Percentiles rank a stretch among this genome's conserved stretches.
Conservation (phyloP, 2,888 invertebrate species). For the Pollenia labialis region DNA sequence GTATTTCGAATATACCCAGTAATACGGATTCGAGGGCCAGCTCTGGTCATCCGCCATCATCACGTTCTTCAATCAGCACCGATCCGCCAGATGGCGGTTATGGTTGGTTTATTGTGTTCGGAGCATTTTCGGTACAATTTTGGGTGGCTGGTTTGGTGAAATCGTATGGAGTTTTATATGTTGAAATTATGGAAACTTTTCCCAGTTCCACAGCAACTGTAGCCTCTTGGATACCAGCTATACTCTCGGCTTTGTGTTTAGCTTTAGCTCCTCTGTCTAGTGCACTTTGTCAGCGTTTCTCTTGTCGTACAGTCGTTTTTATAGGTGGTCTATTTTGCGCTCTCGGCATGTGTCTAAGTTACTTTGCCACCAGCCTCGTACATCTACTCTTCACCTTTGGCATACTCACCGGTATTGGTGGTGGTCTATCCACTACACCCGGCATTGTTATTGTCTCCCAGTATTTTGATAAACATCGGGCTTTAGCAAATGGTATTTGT, state of each 20-base stretch:
- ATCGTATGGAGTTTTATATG: constrained; percentile 91
- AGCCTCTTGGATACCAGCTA: constrained; percentile 92
- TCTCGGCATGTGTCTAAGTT: constrained; percentile 88
- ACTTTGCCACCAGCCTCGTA: constrained; percentile 88
- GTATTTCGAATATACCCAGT: constrained; percentile 68
- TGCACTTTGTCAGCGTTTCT: constrained; percentile 89
- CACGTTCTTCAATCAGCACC: constrained; percentile 79
- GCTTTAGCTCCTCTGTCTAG: constrained; percentile 91
- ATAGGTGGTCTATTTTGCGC: constrained; percentile 90
- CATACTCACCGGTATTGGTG: constrained; percentile 90
- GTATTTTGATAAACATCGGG: constrained; percentile 91
- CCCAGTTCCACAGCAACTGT: constrained; percentile 90
- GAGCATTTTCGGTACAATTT: constrained; percentile 92
- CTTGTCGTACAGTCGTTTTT: constrained; percentile 89
- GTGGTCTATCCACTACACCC: constrained; percentile 91
- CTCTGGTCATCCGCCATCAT: constrained; percentile 77
- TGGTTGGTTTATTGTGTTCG: constrained; percentile 91
- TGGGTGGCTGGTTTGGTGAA: constrained; percentile 92
- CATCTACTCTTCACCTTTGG: constrained; percentile 90
- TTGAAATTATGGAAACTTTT: constrained; percentile 92
- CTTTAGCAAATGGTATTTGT: constrained; percentile 91
- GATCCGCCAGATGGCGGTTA: constrained; percentile 90
- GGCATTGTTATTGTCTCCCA: constrained; percentile 92
- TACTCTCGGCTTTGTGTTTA: constrained; percentile 90
- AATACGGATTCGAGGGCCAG: constrained; percentile 70